Percentiles rank a stretch among this genome's conserved stretches.
Conservation (phyloP, 2,113 vertebrate species). For the Monarcha castaneiventris region DNA sequence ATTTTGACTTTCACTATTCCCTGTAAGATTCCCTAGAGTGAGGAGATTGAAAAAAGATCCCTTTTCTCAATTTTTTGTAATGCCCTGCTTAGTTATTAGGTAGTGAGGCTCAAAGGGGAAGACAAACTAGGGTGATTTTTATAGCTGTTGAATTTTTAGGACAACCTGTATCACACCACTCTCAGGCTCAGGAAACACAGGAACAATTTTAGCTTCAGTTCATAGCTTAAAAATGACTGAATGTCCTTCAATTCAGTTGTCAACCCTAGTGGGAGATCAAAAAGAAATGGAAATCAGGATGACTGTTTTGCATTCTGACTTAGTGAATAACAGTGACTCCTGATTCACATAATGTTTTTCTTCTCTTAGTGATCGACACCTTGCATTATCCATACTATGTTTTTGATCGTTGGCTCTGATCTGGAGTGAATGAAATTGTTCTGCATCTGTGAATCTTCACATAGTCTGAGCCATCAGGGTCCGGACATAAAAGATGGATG, state of each 20-base stretch:
- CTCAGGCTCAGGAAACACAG: not conserved
- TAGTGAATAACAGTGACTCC: not conserved
- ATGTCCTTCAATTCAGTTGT: not conserved
- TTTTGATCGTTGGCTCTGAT: not conserved
- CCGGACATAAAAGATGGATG: not conserved
- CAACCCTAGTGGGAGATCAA: not conserved
- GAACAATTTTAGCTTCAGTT: not conserved
- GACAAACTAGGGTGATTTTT: not conserved
- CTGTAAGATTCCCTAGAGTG: not conserved
- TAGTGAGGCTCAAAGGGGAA: not conserved
- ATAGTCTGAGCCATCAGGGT: not conserved
- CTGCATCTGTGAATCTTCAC: not conserved
- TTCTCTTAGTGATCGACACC: not conserved
- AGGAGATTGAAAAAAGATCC: rapidly evolving
- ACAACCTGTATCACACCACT: not conserved
- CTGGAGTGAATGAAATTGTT: not conserved
- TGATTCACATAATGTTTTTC: not conserved
- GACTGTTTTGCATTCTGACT: not conserved
- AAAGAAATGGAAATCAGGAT: not conserved
- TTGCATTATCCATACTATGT: not conserved
- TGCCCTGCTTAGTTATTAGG: not conserved
- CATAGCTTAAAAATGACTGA: not conserved
- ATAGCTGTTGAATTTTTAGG: not conserved
- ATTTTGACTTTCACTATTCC: not conserved
- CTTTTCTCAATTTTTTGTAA: not conserved